Conservation (phyloP, 1,140 invertebrate species). For the Popillia japonica region DNA sequence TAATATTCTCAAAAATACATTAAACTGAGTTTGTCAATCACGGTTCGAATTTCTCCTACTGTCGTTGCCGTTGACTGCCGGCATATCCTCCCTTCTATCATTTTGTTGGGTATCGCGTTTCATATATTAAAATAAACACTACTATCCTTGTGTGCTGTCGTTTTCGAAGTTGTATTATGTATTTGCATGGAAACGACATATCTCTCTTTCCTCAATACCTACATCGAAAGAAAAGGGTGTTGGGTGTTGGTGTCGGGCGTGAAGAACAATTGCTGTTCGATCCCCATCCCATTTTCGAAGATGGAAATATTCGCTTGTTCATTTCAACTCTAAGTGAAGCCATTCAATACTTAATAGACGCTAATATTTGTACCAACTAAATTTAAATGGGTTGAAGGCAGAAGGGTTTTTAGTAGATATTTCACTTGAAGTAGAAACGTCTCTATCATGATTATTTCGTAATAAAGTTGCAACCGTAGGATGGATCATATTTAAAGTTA, state of each 20-base stretch:
- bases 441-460: too few species aligned
- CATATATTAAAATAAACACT: background rate
- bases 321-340: background rate
- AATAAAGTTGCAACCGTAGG: too few species aligned
- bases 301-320: background rate
- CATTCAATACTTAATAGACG: background rate
- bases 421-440: too few species aligned
- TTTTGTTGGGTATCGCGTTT: background rate
- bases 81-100: background rate
- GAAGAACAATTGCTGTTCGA: conserved; percentile 14
- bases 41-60: background rate
- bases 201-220: background rate
- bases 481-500: too few species aligned
- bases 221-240: background rate
- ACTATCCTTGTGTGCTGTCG: background rate
- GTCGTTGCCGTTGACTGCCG: background rate
- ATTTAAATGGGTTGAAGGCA: too few species aligned
- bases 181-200: background rate
- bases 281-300: background rate
- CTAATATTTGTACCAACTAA: background rate
- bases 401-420: too few species aligned
- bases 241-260: background rate
- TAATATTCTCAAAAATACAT: background rate
- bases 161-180: background rate
- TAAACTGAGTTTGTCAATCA: background rate